Conservation (phyloP, 2,888 invertebrate genomes). For the Allygus modestus region DNA sequence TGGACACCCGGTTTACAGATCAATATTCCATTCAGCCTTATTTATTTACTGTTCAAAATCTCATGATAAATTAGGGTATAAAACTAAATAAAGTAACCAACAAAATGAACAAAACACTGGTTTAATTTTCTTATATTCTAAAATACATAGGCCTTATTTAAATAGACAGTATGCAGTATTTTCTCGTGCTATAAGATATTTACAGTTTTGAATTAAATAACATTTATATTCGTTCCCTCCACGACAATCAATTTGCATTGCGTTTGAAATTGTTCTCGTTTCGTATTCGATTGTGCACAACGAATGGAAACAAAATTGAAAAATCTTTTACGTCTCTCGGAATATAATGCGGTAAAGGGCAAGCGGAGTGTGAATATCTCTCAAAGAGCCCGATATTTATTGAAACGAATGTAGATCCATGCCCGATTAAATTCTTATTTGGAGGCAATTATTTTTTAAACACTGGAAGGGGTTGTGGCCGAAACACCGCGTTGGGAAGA, state of each 20-base stretch:
- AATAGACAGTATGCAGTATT: too few relatives aligned
- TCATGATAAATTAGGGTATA: too few relatives aligned
- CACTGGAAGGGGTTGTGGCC: slow-evolving; percentile 49
- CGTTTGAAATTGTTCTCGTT: neutral
- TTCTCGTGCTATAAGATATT: too few relatives aligned
- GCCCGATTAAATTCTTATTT: slow-evolving; percentile 54
- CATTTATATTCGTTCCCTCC: too few relatives aligned
- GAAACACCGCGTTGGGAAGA: slow-evolving; percentile 49
- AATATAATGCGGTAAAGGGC: slow-evolving; percentile 12
- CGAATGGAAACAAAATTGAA: slow-evolving; percentile 15
- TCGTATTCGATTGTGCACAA: slow-evolving; percentile 3
- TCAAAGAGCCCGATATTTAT: slow-evolving; percentile 43
- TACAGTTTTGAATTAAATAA: too few relatives aligned
- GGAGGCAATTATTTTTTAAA: slow-evolving; percentile 55
- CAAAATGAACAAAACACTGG: too few relatives aligned
- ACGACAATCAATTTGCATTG: neutral
- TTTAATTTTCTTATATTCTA: too few relatives aligned
- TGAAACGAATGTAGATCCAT: slow-evolving; percentile 50
- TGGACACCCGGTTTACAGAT: too few relatives aligned
- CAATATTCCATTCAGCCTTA: too few relatives aligned
- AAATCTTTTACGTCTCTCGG: slow-evolving; percentile 2
- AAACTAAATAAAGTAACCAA: too few relatives aligned
- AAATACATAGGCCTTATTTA: too few relatives aligned
- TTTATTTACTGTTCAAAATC: too few relatives aligned
- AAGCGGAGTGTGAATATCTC: slow-evolving; percentile 34